Evolutionary conservation across 2,113 vertebrate genomes (phyloP).

Genomic region (Phyllopteryx taeniolatus): DNA sequence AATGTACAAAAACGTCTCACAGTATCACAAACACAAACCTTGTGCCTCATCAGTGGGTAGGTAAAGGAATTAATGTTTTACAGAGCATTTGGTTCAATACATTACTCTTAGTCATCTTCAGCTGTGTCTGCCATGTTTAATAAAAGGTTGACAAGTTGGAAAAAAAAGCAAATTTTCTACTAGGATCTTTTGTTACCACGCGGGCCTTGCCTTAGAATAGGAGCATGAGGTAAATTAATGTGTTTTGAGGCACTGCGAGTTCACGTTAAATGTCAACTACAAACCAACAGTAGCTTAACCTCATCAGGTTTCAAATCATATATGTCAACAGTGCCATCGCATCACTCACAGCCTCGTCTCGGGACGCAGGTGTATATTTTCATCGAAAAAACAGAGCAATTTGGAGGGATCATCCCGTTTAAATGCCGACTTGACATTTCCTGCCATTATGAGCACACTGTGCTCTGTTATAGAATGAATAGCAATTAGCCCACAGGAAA

Average conservation of each 20-base stretch:
- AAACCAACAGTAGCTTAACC: slow-evolving; percentile 47
- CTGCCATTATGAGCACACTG: slow-evolving; percentile 67
- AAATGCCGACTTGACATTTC: slow-evolving; percentile 74
- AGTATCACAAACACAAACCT: no score
- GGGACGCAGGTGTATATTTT: slow-evolving; percentile 55
- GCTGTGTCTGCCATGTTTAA: slow-evolving; percentile 29
- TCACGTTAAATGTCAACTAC: slow-evolving; percentile 54
- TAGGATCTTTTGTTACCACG: slow-evolving; percentile 18
- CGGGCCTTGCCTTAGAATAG: slow-evolving; percentile 64
- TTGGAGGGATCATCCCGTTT: slow-evolving; percentile 56
- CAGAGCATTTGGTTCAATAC: no score
- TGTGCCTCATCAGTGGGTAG: no score
- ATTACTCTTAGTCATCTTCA: slow-evolving; percentile 45
- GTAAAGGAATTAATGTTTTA: no score
- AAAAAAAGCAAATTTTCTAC: slow-evolving; percentile 17
- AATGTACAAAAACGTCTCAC: no score
- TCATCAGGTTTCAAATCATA: slow-evolving; percentile 47
- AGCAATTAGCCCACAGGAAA: slow-evolving; percentile 69
- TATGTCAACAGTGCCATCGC: slow-evolving; percentile 41
- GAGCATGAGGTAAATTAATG: slow-evolving; percentile 47
- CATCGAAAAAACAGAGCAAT: slow-evolving; percentile 66
- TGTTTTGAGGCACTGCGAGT: slow-evolving; percentile 50
- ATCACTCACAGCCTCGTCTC: slow-evolving; percentile 8
- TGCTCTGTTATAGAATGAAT: slow-evolving; percentile 66
- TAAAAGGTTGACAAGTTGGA: slow-evolving; percentile 52